phyloP scores from a whole-genome alignment of 1,140 invertebrate genomes.

The Aphis craccivora region DNA sequence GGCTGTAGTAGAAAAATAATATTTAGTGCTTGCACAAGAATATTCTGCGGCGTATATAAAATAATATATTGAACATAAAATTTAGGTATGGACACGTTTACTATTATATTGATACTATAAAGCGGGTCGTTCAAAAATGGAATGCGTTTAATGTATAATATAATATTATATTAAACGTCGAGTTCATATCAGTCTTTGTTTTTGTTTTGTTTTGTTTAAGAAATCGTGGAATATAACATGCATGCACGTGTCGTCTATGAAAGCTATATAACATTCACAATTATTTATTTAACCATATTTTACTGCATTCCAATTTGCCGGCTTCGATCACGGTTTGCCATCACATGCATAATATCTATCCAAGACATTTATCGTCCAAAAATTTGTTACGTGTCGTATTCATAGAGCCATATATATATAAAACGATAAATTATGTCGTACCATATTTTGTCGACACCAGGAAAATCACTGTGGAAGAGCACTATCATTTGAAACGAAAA shows the following conservation, averaged over 20 bases:
- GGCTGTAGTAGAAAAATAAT: background rate
- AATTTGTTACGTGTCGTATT: no score
- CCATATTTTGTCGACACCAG: background rate
- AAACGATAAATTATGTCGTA: background rate
- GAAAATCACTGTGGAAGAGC: background rate
- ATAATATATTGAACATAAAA: background rate
- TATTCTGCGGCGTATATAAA: background rate
- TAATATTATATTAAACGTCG: background rate
- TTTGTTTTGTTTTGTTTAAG: background rate
- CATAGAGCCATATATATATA: no score
- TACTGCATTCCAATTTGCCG: background rate
- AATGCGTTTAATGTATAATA: background rate
- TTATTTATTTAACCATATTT: background rate
- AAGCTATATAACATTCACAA: background rate
- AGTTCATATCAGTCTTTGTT: constrained; percentile 6
- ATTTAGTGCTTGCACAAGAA: background rate
- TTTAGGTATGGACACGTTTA: background rate
- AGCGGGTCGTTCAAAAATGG: background rate
- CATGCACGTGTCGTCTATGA: background rate
- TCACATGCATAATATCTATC: background rate
- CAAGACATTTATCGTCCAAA: no score
- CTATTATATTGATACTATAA: background rate
- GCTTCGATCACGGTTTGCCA: background rate
- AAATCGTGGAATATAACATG: background rate
- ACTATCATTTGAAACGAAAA: background rate